A percentile compares a stretch with the other conserved stretches of the same genome.
phyloP scores from a whole-genome alignment of 1,140 invertebrate species.

The Pseudomyrmex gracilis region DNA sequence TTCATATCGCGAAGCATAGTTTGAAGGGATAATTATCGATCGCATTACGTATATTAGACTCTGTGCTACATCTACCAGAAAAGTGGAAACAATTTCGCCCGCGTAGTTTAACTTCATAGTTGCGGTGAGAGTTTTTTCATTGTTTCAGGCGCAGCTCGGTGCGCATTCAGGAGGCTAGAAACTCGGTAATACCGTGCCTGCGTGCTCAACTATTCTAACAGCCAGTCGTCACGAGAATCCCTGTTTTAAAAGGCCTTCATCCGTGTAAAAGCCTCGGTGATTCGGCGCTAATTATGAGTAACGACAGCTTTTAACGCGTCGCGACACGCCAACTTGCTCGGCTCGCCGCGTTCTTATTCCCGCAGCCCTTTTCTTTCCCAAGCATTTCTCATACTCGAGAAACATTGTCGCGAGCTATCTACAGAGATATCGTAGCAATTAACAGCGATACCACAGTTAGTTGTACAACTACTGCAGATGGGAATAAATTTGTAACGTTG shows the following conservation, averaged over 20 bases:
- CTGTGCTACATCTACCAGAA: neutral
- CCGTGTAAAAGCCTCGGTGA: conserved; percentile 77
- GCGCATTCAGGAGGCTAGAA: conserved; percentile 54
- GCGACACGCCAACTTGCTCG: conserved; percentile 69
- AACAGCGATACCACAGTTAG: conserved; percentile 14
- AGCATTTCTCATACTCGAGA: conserved; percentile 59
- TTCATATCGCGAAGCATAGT: conserved; percentile 15
- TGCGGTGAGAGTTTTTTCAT: conserved; percentile 49
- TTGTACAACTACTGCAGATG: conserved; percentile 2
- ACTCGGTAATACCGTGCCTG: conserved; percentile 60
- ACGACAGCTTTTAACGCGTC: conserved; percentile 78
- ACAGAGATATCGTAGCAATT: conserved; percentile 57
- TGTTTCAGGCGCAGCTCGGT: conserved; percentile 24
- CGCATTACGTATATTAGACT: neutral
- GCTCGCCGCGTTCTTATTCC: conserved; percentile 3
- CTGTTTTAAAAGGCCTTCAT: conserved; percentile 77
- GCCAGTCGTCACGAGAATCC: conserved; percentile 73
- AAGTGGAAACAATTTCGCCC: conserved; percentile 58
- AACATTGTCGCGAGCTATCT: conserved; percentile 29
- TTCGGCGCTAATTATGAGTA: conserved; percentile 81
- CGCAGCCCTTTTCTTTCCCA: conserved; percentile 63
- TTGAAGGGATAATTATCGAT: conserved; percentile 22
- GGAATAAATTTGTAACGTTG: conserved; percentile 33
- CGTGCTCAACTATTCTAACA: conserved; percentile 73
- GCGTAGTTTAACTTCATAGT: conserved; percentile 45